Evolutionary conservation across 2,113 vertebrate genomes (phyloP), one percentile per base, ranked within the genome.

Genomic region (Burhinus bistriatus): DNA sequence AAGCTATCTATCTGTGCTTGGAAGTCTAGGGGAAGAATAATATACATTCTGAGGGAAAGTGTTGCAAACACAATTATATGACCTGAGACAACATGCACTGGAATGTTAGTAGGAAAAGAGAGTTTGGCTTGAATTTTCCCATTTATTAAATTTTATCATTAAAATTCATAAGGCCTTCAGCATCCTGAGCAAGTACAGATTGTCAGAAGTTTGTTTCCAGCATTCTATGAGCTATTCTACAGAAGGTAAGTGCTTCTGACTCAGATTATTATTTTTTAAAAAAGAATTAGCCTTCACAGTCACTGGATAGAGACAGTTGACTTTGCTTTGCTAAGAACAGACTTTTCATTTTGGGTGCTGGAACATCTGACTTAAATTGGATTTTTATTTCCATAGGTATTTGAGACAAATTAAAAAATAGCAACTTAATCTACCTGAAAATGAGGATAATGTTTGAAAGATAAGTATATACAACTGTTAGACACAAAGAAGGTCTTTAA

Each of bases 1-100:
- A 90, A 77, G 12, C 21, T 64, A 5, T 15, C 13, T 36, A 6
- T 55, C 11, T 0, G 0, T 69, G 32, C 26, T 34, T 52, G 12
- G 18, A 45, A 59, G 32, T 30, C 27, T 21, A n/a, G 32, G 15
- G 16, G 18, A 27, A 65, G 18, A 27, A 44, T 23, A 44, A 9
- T 32, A 36, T 11, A 38, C 4, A 6, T 23, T 58, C 52, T 58
- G 27, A 65, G 22, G 29, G 38, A 80, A 23, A 5, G 5, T 61
- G 9, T 17, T 61, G 29, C 6, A 40, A 68, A 59, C 40, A 40
- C 6, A 59, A 45, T 12, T 58, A 40, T 52, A 54, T 44, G 20
- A 7, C 11, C 34, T 26, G 38, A 59, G 40, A 62, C 16, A 68
- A 62, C 6, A 12, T 81, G 16, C 20, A 12, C n/a, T 75, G 40